Evolutionary conservation across 53 echinoderm and acorn worm genomes (phyloP).

Genomic region (Hippasteria phrygiana): DNA sequence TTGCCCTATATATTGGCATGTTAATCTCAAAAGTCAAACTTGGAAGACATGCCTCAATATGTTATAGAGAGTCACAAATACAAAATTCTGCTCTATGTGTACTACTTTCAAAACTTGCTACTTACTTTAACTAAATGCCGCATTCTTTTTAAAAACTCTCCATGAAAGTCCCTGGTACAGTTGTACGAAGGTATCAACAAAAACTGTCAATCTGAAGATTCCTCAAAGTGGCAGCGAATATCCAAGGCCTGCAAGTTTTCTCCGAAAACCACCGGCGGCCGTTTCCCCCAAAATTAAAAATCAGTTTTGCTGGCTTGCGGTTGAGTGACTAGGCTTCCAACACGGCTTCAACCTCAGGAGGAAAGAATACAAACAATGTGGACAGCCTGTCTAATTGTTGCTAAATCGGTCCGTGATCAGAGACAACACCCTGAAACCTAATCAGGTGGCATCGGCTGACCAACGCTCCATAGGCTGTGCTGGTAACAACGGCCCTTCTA

Average conservation of each 20-base stretch:
- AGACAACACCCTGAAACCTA: constrained; percentile 63
- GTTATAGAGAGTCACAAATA: too few relatives aligned
- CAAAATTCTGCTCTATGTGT: too few relatives aligned
- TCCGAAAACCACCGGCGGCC: background rate
- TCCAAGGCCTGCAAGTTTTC: constrained; percentile 4
- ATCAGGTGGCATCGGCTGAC: constrained; percentile 59
- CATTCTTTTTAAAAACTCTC: constrained; percentile 21
- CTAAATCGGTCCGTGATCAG: constrained; percentile 54
- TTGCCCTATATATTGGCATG: too few relatives aligned
- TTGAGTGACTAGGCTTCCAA: constrained; percentile 26
- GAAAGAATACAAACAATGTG: constrained; percentile 53
- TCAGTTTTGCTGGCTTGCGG: constrained; percentile 7
- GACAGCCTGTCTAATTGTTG: constrained; percentile 50
- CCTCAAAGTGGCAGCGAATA: background rate
- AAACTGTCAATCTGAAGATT: background rate
- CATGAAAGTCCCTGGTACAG: background rate
- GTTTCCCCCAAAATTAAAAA: background rate
- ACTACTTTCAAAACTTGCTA: background rate
- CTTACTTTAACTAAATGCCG: constrained; percentile 50
- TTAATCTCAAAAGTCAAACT: too few relatives aligned
- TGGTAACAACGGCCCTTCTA: constrained; percentile 20
- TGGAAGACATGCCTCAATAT: too few relatives aligned
- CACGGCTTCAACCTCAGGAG: constrained; percentile 27
- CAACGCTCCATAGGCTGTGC: background rate
- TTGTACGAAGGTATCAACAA: constrained; percentile 7